phyloP scores from a whole-genome alignment of 92 coral and sea anemone species.

The Palythoa grandis region DNA sequence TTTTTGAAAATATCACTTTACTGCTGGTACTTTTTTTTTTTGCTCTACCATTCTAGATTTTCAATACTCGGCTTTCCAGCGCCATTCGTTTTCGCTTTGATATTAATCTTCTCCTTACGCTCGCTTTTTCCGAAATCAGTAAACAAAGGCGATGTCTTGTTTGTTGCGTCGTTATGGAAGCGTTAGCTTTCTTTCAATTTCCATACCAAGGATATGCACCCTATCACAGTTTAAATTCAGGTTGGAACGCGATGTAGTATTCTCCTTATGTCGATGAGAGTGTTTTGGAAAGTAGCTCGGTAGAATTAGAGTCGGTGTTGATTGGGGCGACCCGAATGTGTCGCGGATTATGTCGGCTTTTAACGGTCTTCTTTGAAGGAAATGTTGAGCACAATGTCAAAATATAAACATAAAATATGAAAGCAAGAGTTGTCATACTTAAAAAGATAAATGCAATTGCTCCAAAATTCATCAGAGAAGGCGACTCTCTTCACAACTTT shows the following conservation, averaged over 20 bases:
- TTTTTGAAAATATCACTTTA: too few species aligned
- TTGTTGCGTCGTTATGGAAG: background rate
- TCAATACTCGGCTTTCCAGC: too few species aligned
- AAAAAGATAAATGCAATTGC: background rate
- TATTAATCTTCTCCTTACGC: too few species aligned
- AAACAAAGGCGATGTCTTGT: background rate
- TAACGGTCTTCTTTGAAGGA: background rate
- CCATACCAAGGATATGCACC: background rate
- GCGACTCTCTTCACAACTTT: background rate
- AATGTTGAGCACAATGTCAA: background rate
- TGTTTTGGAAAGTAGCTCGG: background rate
- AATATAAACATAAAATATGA: background rate
- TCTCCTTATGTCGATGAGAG: background rate
- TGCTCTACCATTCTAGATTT: too few species aligned
- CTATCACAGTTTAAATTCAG: background rate
- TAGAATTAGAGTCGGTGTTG: background rate
- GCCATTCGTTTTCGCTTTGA: too few species aligned
- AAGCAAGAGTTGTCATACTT: background rate
- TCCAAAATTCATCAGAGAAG: constrained; percentile 1
- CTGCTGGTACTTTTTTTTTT: too few species aligned
- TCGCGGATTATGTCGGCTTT: background rate
- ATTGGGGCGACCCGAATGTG: background rate
- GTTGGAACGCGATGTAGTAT: background rate
- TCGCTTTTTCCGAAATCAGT: background rate
- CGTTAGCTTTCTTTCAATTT: background rate